Evolutionary conservation across 1,140 invertebrate genomes (phyloP).

Genomic region (Himalopsyche phryganea): DNA sequence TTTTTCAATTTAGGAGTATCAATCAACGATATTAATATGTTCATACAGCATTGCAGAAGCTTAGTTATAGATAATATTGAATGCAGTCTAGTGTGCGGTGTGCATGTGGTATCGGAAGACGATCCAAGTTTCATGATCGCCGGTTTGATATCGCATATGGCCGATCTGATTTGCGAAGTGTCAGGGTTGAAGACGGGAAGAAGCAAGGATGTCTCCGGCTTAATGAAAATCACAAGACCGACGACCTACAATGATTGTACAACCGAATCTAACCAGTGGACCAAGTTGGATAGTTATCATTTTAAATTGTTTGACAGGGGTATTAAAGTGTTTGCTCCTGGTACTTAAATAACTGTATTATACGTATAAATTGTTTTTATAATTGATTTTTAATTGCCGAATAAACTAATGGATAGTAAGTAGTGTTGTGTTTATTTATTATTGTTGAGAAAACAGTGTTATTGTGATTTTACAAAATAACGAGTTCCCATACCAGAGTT

Average conservation of each 20-base stretch:
- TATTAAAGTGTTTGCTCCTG: conserved; percentile 65
- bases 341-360: conserved; percentile 34
- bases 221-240: conserved; percentile 55
- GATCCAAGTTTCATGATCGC: conserved; percentile 53
- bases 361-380: not conserved
- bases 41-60: conserved; percentile 52
- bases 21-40: conserved; percentile 51
- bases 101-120: conserved; percentile 52
- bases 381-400: not conserved
- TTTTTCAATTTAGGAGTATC: conserved; percentile 60
- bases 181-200: conserved; percentile 62
- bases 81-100: conserved; percentile 43
- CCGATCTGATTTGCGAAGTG: conserved; percentile 60
- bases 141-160: conserved; percentile 58
- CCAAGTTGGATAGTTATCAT: conserved; percentile 52
- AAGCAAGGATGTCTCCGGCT: conserved; percentile 64
- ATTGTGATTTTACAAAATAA: too few species aligned
- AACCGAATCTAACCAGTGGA: conserved; percentile 37
- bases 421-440: too few species aligned
- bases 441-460: too few species aligned
- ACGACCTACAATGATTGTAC: conserved; percentile 41
- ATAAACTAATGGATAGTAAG: too few species aligned
- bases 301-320: conserved; percentile 70
- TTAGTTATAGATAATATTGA: conserved; percentile 37
- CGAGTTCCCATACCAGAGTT: too few species aligned